These are phyloP conservation scores for Tapirus indicus DNA, from an alignment of 2,797 vertebrate species.

Conservation along the genomic window DNA sequence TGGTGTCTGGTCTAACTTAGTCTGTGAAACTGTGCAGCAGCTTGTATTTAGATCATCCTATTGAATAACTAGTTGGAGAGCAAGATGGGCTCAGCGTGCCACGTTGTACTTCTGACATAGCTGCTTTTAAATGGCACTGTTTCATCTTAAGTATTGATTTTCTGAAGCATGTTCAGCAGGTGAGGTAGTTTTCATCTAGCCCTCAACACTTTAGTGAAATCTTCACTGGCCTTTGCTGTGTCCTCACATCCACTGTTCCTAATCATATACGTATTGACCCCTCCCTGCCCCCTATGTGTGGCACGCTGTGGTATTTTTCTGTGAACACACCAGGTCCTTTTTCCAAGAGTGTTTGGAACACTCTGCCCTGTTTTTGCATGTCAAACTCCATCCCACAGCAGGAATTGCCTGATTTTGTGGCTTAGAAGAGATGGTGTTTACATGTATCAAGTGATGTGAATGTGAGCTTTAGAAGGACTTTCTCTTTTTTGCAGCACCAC, in stretches of 20 bases:
- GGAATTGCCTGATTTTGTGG: neutral
- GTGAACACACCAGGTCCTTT: neutral
- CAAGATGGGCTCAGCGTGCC: neutral
- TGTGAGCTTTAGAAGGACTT: neutral
- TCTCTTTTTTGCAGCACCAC: neutral
- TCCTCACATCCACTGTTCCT: neutral
- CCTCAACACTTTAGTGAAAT: neutral
- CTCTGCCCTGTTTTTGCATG: neutral
- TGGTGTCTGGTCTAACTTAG: neutral
- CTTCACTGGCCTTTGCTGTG: neutral
- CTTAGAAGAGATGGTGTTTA: neutral
- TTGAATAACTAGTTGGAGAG: neutral
- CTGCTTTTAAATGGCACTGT: neutral
- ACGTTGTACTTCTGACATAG: neutral
- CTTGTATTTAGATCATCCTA: neutral
- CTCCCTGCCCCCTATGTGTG: neutral
- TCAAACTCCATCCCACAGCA: neutral
- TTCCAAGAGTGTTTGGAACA: neutral
- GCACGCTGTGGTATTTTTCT: neutral
- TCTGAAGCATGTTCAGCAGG: neutral
- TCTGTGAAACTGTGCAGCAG: neutral
- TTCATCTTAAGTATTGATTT: neutral
- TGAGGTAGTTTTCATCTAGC: neutral
- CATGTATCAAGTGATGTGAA: neutral
- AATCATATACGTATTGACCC: accelerated